Base-by-base conservation (phyloP, 2,888 invertebrate species). In the Drosophila austrosaltans region DNA sequence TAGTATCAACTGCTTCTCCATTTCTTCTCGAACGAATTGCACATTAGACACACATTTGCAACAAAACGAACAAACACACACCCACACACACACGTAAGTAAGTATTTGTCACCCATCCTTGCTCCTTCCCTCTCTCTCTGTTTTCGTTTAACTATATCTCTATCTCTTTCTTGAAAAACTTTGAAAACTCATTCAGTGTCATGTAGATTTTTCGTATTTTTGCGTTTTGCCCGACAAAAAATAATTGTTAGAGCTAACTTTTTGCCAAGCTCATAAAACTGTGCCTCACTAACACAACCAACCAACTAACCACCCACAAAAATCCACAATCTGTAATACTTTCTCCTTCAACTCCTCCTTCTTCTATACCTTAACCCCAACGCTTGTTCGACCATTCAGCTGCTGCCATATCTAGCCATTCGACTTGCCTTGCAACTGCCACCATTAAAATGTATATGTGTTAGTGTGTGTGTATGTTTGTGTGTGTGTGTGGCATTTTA, bases 151-250 rank as follows among this genome's bases (percentile, higher is more conserved):
- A 5, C 36, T 22, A 22, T 22, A 22, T 57, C 36, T 57, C 12
- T 22, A 28, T 16, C 44, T 44, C 32, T 36, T 20, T n/a, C 53
- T n/a, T 40, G 30, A 66, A 60, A 72, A 76, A 76, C 72, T 76
- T 76, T 76, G 68, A 42, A 69, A 76, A 76, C 76, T 76, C 77
- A 68, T 76, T 77, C 77, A 72, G 68, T 76, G 76, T 75, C 77
- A 68, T 76, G 67, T 70, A 75, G 72, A 72, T 76, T 76, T 76
- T 76, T 76, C 60, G 72, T 67, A 74, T 74, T 74, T 72, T 72
- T 72, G 74, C 74, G 67, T 73, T 66, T 73, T 56, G 36, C 53
- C 57, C 61, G 72, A 67, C 68, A 74, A 72, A 72, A 72, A 72
- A 72, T 72, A 72, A 72, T 72, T 72, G 72, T 72, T 72, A 58